Percentiles rank a stretch among this genome's conserved stretches.
Conservation (phyloP, 1,140 invertebrate species). For the Calliphora vicina region DNA sequence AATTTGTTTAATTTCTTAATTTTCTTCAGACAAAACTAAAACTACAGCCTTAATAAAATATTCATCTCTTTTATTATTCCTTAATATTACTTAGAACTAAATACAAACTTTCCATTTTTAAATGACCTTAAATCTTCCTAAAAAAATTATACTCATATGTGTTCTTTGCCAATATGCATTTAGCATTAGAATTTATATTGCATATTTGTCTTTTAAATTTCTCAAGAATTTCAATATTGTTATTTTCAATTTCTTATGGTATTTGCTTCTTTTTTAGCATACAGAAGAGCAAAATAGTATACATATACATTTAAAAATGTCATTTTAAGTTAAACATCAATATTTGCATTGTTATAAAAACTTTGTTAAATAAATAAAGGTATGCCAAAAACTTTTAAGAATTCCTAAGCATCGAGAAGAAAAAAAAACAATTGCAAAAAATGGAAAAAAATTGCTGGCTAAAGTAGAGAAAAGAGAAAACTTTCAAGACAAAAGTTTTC, state of each 20-base stretch:
- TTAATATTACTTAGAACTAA: too few relatives aligned
- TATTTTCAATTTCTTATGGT: not conserved
- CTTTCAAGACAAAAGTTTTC: slow-evolving; percentile 9
- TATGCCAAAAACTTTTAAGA: not conserved
- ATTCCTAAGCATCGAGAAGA: not conserved
- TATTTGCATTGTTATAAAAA: slow-evolving; percentile 7
- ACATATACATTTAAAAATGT: not conserved
- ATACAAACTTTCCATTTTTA: not conserved
- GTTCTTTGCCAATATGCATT: not conserved
- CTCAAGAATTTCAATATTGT: not conserved
- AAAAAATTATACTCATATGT: not conserved
- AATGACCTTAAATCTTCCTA: too few relatives aligned
- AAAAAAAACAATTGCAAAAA: not conserved
- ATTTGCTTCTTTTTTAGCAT: not conserved
- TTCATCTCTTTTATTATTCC: too few relatives aligned
- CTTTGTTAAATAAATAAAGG: not conserved
- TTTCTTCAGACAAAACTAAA: too few relatives aligned
- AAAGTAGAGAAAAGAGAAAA: not conserved
- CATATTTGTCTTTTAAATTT: not conserved
- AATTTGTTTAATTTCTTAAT: too few relatives aligned
- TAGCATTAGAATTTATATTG: not conserved
- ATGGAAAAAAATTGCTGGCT: not conserved
- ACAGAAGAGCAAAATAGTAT: not conserved
- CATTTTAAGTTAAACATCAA: not conserved
- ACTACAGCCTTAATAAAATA: too few relatives aligned